These are phyloP conservation scores for Falco punctatus DNA, from an alignment of 2,113 vertebrate genomes.

Conservation along the genomic window DNA sequence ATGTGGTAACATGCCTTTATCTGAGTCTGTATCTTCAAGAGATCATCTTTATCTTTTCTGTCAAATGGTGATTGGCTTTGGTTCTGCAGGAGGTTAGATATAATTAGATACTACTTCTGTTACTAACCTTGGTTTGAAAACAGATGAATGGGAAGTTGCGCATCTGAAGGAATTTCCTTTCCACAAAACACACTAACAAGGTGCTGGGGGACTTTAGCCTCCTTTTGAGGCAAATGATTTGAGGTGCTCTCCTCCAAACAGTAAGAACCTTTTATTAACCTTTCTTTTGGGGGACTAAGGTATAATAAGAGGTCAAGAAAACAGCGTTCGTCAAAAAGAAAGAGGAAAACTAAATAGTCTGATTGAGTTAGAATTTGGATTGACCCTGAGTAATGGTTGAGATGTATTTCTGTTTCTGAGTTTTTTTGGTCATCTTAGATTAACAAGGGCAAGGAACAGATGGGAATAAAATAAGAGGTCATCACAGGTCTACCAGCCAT, in stretches of 20 bases:
- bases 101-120: neutral
- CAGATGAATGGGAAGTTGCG: neutral
- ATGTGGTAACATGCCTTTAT: neutral
- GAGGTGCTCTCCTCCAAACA: neutral
- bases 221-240: neutral
- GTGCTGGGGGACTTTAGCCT: neutral
- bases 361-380: neutral
- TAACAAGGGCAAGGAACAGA: neutral
- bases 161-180: neutral
- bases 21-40: neutral
- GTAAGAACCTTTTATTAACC: neutral
- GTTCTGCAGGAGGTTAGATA: neutral
- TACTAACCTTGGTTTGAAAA: neutral
- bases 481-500: neutral
- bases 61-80: neutral
- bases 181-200: neutral
- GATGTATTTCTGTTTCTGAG: neutral
- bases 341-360: neutral
- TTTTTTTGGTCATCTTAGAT: neutral
- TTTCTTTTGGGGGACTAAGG: neutral
- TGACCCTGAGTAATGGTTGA: neutral
- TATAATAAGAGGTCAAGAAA: neutral
- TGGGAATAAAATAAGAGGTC: neutral
- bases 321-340: neutral
- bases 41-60: neutral